Base-by-base conservation (phyloP, 2,797 vertebrate species). In the Perdix hodgsoniae region DNA sequence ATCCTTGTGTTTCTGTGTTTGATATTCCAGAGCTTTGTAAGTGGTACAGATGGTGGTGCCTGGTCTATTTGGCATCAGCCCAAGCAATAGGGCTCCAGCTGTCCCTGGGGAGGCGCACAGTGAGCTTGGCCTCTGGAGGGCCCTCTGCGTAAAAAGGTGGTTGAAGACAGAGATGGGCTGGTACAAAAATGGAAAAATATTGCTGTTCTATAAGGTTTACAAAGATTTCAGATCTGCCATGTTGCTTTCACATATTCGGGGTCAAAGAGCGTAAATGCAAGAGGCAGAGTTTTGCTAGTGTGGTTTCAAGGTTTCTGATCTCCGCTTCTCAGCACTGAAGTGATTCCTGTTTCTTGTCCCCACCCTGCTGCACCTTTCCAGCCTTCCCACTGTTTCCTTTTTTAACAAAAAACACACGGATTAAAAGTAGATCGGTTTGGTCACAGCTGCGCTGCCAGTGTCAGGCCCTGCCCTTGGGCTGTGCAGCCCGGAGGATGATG, bases 61-160 rank as follows among this genome's bases (percentile, higher is more conserved):
- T 72, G 35, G 45, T 91, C 86, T 61, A 33, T 69, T 61, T 91
- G 83, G 90, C 93, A 82, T 75, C 91, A 90, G 26, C 39, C 47
- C 7, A 73, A 86, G 81, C 86, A 66, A 23, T 1, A 57, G 77
- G 90, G 83, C 44, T 79, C 86, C 86, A 59, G 45, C 56, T 63
- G 63, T 90, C 39, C 63, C 49, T 10, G 31, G 49, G 67, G 73
- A 73, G 4, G 37, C 31, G 40, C 60, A 37, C n/a, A 72, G 78
- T 50, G 40, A 14, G 39, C 37, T 86, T 83, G n/a, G 18, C 29
- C 21, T 35, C 26, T 18, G 10, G 44, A 60, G 71, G 18, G 8
- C 70, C 90, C 86, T 33, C 86, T 75, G 35, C 65, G 72, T 60
- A 75, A 76, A 86, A 49, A 67, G 4, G 22, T 8, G 29, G 31